These are phyloP conservation scores for Dendroctonus valens DNA, from an alignment of 1,140 invertebrate genomes.

Conservation along the genomic window DNA sequence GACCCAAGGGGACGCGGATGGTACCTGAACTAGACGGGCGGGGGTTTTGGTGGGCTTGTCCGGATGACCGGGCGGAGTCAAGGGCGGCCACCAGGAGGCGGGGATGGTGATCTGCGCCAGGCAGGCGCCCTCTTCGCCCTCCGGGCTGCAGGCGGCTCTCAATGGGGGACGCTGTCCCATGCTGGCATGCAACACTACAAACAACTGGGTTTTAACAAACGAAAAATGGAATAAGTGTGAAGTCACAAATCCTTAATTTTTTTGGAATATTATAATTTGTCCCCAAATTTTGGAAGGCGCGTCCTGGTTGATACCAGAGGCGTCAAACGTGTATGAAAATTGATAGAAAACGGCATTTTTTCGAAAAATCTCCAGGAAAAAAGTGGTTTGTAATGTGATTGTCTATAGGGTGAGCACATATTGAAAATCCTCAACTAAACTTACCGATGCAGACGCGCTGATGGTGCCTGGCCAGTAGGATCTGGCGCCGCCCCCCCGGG, in stretches of 20 bases:
- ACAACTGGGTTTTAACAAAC: background rate
- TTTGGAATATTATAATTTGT: too few species aligned
- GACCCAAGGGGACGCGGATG: background rate
- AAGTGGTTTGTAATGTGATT: too few species aligned
- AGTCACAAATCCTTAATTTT: too few species aligned
- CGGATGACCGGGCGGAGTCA: conserved; percentile 59
- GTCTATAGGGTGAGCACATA: too few species aligned
- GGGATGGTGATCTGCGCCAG: conserved; percentile 80
- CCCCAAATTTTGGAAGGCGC: too few species aligned
- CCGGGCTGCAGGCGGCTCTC: conserved; percentile 81
- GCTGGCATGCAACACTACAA: conserved; percentile 64
- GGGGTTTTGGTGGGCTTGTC: conserved; percentile 60
- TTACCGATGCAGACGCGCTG: conserved; percentile 65
- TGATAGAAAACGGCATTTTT: too few species aligned
- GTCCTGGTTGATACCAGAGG: too few species aligned
- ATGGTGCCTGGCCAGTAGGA: conserved; percentile 55
- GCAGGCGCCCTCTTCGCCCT: conserved; percentile 86
- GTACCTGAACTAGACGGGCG: conserved; percentile 64
- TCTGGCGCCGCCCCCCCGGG: conserved; percentile 60
- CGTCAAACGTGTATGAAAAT: too few species aligned
- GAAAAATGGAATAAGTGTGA: too few species aligned
- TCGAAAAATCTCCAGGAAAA: too few species aligned
- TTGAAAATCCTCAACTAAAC: background rate
- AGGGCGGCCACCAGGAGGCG: conserved; percentile 81
- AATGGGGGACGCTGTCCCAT: conserved; percentile 59